Evolutionary conservation across 64 coral and sea anemone species (phyloP), one percentile per base, ranked within the genome.

Genomic region (Catalaphyllia jardinei): DNA sequence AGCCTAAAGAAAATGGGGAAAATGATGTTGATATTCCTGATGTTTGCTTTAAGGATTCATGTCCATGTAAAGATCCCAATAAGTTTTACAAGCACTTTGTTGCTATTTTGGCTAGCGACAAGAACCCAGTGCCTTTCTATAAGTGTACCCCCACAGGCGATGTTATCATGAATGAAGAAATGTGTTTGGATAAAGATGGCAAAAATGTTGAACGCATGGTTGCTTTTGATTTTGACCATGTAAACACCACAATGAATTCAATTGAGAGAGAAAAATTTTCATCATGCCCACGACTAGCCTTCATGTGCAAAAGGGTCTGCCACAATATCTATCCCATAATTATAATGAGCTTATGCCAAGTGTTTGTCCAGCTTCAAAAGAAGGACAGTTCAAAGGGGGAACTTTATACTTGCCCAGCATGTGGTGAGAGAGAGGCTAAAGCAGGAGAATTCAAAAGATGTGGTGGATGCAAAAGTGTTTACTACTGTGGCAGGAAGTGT

Each of bases 401-500:
- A 6, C 27, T 89, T 18, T 62, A 89, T 29, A 78, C 62, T 20
- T 89, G 88, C 67, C 75, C 75, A 64, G 60, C 75, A 1, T 89
- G 88, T 71, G 63, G 65, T 15, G 8, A 77, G 30, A 71, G 71
- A 27, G 88, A 89, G 60, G 52, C 20, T 10, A 77, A 89, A 29
- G 38, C 78, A 50, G 88, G 88, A 71, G 78, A 77, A 79, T 89
- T 89, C 61, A 89, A 89, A 62, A 79, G 78, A 71, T 89, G 88
- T 55, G 78, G 88, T 63, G 33, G 78, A 29, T 89, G 88, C 60
- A 89, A 79, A 79, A 79, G 11, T 77, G 88, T 80, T 46, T 89
- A 89, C 29, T 89, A 89, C 75, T 89, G 88, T 33, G 30, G 88
- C 38, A 14, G 88, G 24, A 77, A 71, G 42, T 89, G 88, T 51